Conservation (phyloP, 1,140 invertebrate species). For the Caerostris extrusa region DNA sequence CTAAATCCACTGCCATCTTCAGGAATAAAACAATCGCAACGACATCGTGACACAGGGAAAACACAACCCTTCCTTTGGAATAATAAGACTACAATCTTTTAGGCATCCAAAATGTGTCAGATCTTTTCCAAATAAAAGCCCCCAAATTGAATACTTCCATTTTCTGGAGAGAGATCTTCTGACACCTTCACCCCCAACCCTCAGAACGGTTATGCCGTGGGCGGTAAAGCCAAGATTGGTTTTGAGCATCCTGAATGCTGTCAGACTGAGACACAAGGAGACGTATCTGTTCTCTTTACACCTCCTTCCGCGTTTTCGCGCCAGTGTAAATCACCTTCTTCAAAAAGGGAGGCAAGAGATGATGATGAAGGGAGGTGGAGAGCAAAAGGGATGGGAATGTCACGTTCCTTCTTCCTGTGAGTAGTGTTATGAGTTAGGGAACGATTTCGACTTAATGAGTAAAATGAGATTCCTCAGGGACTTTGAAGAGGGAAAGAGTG, state of each 20-base stretch:
- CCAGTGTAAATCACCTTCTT: neutral
- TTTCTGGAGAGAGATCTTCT: neutral
- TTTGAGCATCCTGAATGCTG: neutral
- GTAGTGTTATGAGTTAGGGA: neutral
- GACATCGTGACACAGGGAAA: neutral
- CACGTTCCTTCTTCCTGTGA: neutral
- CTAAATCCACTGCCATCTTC: too few species aligned
- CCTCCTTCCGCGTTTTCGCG: neutral
- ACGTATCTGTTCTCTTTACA: constrained; percentile 34
- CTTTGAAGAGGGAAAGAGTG: neutral
- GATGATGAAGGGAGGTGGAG: too few species aligned
- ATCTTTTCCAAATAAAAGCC: constrained; percentile 7
- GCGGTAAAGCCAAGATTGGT: constrained; percentile 14
- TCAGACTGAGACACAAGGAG: neutral
- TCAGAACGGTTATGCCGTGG: neutral
- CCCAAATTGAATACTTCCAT: constrained; percentile 13
- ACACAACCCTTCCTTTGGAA: neutral
- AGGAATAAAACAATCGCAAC: too few species aligned
- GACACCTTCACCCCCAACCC: neutral
- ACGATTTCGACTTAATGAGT: constrained; percentile 29
- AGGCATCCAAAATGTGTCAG: neutral
- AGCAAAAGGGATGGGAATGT: constrained; percentile 8
- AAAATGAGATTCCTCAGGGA: neutral
- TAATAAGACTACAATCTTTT: neutral
- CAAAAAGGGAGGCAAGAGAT: neutral